A percentile compares a stretch with the other conserved stretches of the same genome.
phyloP scores from a whole-genome alignment of 2,797 vertebrate species.

The Microcaecilia unicolor region DNA sequence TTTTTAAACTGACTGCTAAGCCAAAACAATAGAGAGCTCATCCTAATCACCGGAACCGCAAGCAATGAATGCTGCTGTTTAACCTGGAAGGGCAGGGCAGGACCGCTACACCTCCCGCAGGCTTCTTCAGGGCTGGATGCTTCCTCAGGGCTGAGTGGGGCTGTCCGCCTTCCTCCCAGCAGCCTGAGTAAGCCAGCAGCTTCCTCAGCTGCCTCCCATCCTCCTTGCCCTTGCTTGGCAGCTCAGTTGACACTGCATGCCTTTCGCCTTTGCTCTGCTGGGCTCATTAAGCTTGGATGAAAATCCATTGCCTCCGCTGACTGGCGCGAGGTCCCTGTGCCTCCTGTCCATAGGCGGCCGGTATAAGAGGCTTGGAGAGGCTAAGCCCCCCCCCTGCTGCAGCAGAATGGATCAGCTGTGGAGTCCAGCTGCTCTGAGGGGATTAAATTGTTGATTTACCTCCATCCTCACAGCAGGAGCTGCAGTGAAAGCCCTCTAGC shows the following conservation, averaged over 20 bases:
- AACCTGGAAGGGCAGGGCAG: not conserved
- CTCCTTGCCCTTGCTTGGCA: slow-evolving; percentile 7
- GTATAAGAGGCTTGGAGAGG: no score
- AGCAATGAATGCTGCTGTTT: not conserved
- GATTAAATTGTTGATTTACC: no score
- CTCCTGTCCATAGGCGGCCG: no score
- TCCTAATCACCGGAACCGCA: not conserved
- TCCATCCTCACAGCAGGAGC: no score
- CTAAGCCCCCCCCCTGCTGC: no score
- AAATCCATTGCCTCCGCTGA: not conserved
- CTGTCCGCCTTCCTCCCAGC: slow-evolving; percentile 4
- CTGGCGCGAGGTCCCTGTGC: no score
- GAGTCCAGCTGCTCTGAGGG: no score
- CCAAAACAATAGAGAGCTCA: not conserved
- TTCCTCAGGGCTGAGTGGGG: no score
- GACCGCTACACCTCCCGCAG: not conserved
- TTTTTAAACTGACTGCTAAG: slow-evolving; percentile 40
- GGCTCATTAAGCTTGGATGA: not conserved
- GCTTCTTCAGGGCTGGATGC: not conserved
- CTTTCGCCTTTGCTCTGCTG: not conserved
- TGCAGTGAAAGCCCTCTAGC: no score
- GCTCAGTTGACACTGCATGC: not conserved
- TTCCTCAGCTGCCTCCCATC: slow-evolving; percentile 1
- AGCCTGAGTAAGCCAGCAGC: not conserved
- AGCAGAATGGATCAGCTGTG: no score